Percentiles rank a stretch among this genome's conserved stretches.
Evolutionary conservation across 2,113 vertebrate genomes (phyloP).

Genomic region (Eptatretus burgeri): DNA sequence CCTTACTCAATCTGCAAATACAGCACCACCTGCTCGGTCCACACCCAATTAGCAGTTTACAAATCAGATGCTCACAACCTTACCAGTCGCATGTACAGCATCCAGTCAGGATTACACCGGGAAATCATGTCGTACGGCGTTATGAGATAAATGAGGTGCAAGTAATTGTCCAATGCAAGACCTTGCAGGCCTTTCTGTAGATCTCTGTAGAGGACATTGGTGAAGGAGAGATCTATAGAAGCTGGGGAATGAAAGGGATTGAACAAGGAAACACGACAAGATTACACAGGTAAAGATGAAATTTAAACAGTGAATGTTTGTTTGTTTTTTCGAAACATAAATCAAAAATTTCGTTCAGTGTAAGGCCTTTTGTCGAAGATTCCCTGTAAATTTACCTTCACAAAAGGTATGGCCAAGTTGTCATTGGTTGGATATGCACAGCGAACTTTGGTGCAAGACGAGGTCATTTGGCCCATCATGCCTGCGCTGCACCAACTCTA

Average conservation of each 20-base stretch:
- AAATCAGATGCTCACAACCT: constrained; percentile 6
- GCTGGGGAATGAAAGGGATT: constrained; percentile 19
- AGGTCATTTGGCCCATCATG: too few species aligned
- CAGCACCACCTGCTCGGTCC: not conserved
- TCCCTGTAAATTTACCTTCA: too few species aligned
- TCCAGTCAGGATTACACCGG: constrained; percentile 56
- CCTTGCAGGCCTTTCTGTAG: constrained; percentile 48
- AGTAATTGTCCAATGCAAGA: constrained; percentile 41
- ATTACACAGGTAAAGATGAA: too few species aligned
- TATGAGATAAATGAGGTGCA: constrained; percentile 56
- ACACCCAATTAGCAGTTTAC: not conserved
- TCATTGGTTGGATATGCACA: too few species aligned
- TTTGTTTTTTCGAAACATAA: too few species aligned
- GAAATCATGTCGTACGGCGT: constrained; percentile 47
- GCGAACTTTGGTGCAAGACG: too few species aligned
- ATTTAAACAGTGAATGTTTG: too few species aligned
- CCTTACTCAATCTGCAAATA: not conserved
- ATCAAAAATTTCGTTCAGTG: too few species aligned
- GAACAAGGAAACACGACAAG: too few species aligned
- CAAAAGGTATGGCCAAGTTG: too few species aligned
- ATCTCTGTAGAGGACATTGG: constrained; percentile 40
- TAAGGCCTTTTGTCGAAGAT: too few species aligned
- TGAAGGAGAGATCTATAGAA: constrained; percentile 42
- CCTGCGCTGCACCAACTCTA: too few species aligned
- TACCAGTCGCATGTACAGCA: constrained; percentile 58